Evolutionary conservation across 2,888 invertebrate species (phyloP).

Genomic region (Dasypolia templi): DNA sequence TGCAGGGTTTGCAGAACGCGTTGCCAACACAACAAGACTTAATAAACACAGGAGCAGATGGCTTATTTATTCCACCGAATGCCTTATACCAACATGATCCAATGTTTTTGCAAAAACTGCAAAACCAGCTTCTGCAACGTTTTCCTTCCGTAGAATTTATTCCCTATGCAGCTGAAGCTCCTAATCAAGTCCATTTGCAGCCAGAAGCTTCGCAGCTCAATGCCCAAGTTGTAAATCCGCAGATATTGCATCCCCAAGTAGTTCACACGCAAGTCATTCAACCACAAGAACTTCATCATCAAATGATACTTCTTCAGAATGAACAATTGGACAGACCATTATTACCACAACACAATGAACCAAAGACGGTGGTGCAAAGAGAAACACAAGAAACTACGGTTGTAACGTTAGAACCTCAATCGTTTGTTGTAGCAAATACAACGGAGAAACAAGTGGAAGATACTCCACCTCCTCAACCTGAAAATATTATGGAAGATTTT

Average conservation of each 20-base stretch:
- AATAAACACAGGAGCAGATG: constrained; percentile 80
- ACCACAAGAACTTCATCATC: constrained; percentile 63
- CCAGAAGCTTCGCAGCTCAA: constrained; percentile 64
- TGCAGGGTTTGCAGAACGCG: constrained; percentile 65
- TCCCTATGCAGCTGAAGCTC: constrained; percentile 81
- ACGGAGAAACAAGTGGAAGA: constrained; percentile 76
- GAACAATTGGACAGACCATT: constrained; percentile 76
- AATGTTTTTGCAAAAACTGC: constrained; percentile 86
- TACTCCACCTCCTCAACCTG: constrained; percentile 71
- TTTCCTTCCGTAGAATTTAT: constrained; percentile 85
- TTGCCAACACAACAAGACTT: constrained; percentile 81
- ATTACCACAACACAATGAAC: constrained; percentile 71
- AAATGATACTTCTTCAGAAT: constrained; percentile 79
- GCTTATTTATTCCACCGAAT: constrained; percentile 82
- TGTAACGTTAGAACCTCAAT: constrained; percentile 79
- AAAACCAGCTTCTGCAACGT: constrained; percentile 82
- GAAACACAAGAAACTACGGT: constrained; percentile 82
- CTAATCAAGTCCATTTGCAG: constrained; percentile 64
- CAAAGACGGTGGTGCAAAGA: constrained; percentile 83
- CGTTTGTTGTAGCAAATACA: constrained; percentile 72
- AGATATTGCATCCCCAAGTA: constrained; percentile 65
- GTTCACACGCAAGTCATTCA: constrained; percentile 60
- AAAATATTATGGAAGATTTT: constrained; percentile 77
- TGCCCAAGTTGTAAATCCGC: constrained; percentile 72
- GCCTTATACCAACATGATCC: constrained; percentile 89